Conservation (phyloP, 2,888 invertebrate genomes). For the Aspidapion aeneum region DNA sequence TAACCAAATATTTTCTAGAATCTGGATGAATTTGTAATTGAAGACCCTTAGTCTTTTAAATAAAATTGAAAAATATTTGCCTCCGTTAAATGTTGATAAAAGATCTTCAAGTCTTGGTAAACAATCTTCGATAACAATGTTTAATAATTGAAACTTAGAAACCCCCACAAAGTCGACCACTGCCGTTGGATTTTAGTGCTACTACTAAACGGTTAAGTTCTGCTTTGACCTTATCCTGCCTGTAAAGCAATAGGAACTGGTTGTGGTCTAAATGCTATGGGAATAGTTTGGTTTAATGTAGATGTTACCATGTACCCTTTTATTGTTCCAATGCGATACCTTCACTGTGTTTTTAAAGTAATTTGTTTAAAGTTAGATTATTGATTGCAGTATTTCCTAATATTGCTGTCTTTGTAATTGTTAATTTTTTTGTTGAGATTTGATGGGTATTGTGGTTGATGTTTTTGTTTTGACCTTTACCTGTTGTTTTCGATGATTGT, state of each 20-base stretch:
- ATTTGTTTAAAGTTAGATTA: not conserved
- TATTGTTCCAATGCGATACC: constrained; percentile 4
- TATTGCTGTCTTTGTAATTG: not conserved
- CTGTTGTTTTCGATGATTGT: too few relatives aligned
- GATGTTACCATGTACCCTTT: constrained; percentile 9
- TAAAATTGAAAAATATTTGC: constrained; percentile 6
- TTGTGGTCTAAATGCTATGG: constrained; percentile 6
- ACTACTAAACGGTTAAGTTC: constrained; percentile 25
- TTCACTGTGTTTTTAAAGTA: not conserved
- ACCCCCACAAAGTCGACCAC: constrained; percentile 28
- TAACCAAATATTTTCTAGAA: constrained; percentile 9
- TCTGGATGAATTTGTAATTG: constrained; percentile 12
- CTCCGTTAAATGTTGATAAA: not conserved
- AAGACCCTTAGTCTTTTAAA: constrained; percentile 3
- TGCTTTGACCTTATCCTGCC: constrained; percentile 21
- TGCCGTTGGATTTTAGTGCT: constrained; percentile 26
- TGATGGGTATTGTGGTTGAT: too few relatives aligned
- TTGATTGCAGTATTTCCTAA: not conserved
- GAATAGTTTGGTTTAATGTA: constrained; percentile 9
- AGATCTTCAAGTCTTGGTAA: constrained; percentile 13
- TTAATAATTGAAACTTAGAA: constrained; percentile 24
- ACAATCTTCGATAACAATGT: not conserved
- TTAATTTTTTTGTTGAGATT: too few relatives aligned
- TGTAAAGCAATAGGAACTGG: constrained; percentile 21
- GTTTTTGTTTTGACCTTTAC: too few relatives aligned